Base-by-base conservation (phyloP, 64 coral and sea anemone genomes). In the Stichodactyla mertensii region DNA sequence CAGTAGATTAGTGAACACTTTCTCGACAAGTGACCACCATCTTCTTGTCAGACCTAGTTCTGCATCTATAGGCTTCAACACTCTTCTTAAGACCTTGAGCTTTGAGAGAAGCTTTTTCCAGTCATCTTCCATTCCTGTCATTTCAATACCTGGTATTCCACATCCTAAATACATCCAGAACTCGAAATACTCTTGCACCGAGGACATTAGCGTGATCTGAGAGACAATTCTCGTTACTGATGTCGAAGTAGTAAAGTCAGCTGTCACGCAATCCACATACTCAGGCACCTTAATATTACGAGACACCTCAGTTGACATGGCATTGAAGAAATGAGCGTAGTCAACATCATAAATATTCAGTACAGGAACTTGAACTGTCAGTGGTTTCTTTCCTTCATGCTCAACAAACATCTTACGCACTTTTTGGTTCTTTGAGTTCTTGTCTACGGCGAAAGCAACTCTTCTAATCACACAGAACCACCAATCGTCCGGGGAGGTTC, bases 401-500 rank as follows among this genome's bases (percentile, higher is more conserved):
- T 87, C 83, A 6, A 95, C 93, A 84, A 95, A 95, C 86, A 89
- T 87, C 60, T 92, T 55, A 16, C 93, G 89, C 0, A 95, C 93
- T 16, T 81, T 61, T 11, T 54, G 16, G 22, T 92, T 89, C 55
- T 77, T 83, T 0, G 89, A 86, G 77, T 95, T 92, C 8, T 51
- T 23, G 57, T 95, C 90, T 11, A 95, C 87, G 10, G 93, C 87
- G 4, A 31, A 55, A 19, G 93, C 90, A 13, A 92, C 87, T 84
- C 84, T 60, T 52, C 81, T 78, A 23, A 83, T 87, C 4, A 95
- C 87, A 79, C 90, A 91, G 51, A 87, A 95, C 93, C 93, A 95
- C 93, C 93, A 95, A 23, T 95, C 93, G 54, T 95, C 93, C 8
- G 93, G 87, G 18, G 93, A 95, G 6, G 90, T 95, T 89, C 93